Evolutionary conservation across 1,140 invertebrate species (phyloP).

Genomic region (Argopecten irradians): DNA sequence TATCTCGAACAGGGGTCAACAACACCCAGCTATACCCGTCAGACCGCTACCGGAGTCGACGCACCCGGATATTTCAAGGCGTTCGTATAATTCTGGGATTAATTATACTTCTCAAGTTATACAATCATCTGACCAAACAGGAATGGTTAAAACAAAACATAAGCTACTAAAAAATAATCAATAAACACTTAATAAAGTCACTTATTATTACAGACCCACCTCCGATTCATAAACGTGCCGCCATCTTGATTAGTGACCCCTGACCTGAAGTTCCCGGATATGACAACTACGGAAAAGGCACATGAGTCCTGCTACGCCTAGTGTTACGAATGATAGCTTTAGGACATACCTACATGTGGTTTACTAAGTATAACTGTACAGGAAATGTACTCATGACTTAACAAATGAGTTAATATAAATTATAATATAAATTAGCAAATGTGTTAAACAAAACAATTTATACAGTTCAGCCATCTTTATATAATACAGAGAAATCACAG

Average conservation of each 20-base stretch:
- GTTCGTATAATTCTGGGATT: neutral
- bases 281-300: neutral
- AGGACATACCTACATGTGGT: too few relatives aligned
- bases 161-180: neutral
- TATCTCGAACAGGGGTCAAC: neutral
- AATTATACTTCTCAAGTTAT: neutral
- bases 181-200: neutral
- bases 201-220: neutral
- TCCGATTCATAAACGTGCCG: slow-evolving; percentile 20
- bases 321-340: too few relatives aligned
- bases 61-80: neutral
- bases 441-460: too few relatives aligned
- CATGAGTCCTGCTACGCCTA: neutral
- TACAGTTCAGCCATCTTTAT: too few relatives aligned
- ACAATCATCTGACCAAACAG: neutral
- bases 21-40: slow-evolving; percentile 5
- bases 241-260: slow-evolving; percentile 15
- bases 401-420: too few relatives aligned
- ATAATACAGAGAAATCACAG: too few relatives aligned
- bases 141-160: neutral
- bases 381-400: too few relatives aligned
- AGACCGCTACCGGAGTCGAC: neutral
- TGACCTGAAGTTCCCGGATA: slow-evolving; percentile 6
- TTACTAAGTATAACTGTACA: too few relatives aligned
- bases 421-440: too few relatives aligned